These are phyloP conservation scores for Tetramorium simillimum DNA, from an alignment of 1,140 invertebrate species.

Conservation along the genomic window DNA sequence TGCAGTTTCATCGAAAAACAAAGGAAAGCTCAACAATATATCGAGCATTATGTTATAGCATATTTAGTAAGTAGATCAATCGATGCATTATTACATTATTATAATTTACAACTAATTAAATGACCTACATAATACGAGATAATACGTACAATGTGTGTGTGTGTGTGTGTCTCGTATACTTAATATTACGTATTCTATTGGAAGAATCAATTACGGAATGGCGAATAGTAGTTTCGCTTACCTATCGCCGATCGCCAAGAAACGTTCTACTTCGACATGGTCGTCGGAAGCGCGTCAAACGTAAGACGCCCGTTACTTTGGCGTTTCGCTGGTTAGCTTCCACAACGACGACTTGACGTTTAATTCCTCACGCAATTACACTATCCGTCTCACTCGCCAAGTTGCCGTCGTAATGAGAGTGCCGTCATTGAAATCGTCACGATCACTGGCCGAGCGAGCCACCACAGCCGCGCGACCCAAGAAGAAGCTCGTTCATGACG, in stretches of 20 bases:
- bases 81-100: slow-evolving; percentile 10
- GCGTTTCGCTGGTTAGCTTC: neutral
- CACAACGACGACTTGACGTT: neutral
- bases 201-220: neutral
- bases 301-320: neutral
- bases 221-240: slow-evolving; percentile 10
- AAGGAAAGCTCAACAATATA: neutral
- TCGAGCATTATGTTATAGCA: neutral
- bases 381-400: slow-evolving; percentile 74
- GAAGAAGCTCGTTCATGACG: slow-evolving; percentile 41
- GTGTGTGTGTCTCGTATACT: too few species aligned
- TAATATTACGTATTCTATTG: neutral
- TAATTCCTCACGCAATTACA: slow-evolving; percentile 50
- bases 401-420: neutral
- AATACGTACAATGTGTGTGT: too few species aligned
- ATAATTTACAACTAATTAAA: slow-evolving; percentile 16
- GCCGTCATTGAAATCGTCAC: slow-evolving; percentile 2
- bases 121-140: neutral
- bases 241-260: slow-evolving; percentile 9
- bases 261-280: slow-evolving; percentile 39
- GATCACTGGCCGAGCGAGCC: slow-evolving; percentile 1
- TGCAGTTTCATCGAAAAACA: slow-evolving; percentile 34
- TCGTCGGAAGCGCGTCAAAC: slow-evolving; percentile 13
- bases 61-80: neutral
- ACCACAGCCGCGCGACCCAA: slow-evolving; percentile 10